Conservation (phyloP, 2,797 vertebrate genomes). For the Rhodeus uyekii region DNA sequence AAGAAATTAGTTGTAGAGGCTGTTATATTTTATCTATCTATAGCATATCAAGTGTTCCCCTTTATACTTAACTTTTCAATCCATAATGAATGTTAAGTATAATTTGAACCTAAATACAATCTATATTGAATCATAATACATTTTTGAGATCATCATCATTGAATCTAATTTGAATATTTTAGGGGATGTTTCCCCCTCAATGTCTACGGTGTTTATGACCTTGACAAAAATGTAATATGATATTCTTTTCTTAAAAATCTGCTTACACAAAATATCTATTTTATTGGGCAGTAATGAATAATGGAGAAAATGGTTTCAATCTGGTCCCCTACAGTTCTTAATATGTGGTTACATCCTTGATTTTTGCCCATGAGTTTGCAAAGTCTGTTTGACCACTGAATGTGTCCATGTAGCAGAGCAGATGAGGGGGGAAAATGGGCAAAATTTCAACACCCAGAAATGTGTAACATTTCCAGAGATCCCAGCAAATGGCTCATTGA, state of each 20-base stretch:
- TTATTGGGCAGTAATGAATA: not conserved
- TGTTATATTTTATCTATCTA: no score
- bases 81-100: not conserved
- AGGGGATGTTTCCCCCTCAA: not conserved
- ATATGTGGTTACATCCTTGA: slow-evolving; percentile 1
- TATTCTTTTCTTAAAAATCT: not conserved
- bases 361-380: not conserved
- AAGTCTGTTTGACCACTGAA: slow-evolving; percentile 38
- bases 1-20: not conserved
- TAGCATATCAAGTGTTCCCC: not conserved
- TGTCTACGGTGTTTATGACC: not conserved
- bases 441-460: slow-evolving; percentile 62
- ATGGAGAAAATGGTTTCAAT: not conserved
- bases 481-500: slow-evolving; percentile 74
- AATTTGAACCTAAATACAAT: not conserved
- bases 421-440: slow-evolving; percentile 59
- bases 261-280: no score
- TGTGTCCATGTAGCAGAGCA: slow-evolving; percentile 58
- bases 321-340: not conserved
- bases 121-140: not conserved
- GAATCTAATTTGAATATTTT: not conserved
- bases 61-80: not conserved
- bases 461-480: slow-evolving; percentile 76
- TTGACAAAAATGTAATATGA: not conserved
- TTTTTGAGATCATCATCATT: not conserved